Evolutionary conservation across 2,888 invertebrate genomes (phyloP), one percentile per base, ranked within the genome.

Genomic region (Lottia scabra): DNA sequence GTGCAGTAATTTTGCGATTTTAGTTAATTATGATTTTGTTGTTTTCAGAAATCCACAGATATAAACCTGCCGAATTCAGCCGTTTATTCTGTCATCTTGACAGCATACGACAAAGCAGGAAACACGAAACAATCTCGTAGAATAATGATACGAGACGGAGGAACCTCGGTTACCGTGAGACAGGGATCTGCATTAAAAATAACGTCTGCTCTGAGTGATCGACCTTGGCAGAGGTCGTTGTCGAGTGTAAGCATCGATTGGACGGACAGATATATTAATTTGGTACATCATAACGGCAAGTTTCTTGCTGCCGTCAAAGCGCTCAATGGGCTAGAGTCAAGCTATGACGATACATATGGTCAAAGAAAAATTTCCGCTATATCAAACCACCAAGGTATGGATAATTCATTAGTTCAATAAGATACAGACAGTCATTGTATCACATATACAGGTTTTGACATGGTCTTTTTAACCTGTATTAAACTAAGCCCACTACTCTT

Each of bases 341-440:
- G 16, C 19, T 76, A 76, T 63, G 76, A 76, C 48, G 76, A 76
- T 65, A 64, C 64, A 30, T 71, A 72, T 13, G 71, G 72, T 15
- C 64, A 19, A 13, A 67, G 74, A 48, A 67, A 67, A 4, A 45
- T 43, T 10, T 56, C 62, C 8, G 70, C 65, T 16, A 30, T 72
- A 16, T 43, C 15, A 19, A 74, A 76, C 63, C 38, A 65, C 30
- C 67, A 72, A 56, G 76, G 75, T 75, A 30, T 1, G 38, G 38
- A 38, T 6, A 38, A 38, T 38, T 38, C 10, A 4, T 38, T 38
- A 30, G 30, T 4, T 30, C 2, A 30, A 30, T 30, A 30, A 30
- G 30, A 5, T 30, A 30, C 30, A n/a, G n/a, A n/a, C n/a, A n/a
- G n/a, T n/a, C n/a, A n/a, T n/a, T n/a, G n/a, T n/a, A n/a, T n/a